Evolutionary conservation across 64 coral and sea anemone species (phyloP).

Genomic region (Anthopleura sola): DNA sequence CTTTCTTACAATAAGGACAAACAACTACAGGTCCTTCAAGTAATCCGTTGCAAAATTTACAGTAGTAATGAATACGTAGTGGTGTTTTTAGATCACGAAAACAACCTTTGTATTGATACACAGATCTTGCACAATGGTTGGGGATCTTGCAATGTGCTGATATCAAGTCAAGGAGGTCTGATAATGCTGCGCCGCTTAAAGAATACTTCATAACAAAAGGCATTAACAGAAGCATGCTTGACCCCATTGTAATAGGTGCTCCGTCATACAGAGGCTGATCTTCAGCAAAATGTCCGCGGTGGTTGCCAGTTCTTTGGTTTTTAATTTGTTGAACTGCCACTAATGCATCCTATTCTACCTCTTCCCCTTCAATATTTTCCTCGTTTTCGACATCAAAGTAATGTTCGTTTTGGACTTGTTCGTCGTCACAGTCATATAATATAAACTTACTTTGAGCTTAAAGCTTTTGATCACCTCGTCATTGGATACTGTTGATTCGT

Average conservation of each 20-base stretch:
- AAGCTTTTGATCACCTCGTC: background rate
- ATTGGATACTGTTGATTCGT: background rate
- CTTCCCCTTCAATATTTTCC: background rate
- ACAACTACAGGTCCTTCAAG: background rate
- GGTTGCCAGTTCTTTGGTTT: background rate
- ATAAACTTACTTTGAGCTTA: too few relatives aligned
- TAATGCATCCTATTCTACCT: too few relatives aligned
- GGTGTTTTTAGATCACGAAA: background rate
- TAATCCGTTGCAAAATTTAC: background rate
- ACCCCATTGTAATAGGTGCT: background rate
- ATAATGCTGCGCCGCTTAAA: background rate
- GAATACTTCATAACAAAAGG: background rate
- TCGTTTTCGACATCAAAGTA: background rate
- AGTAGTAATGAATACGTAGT: slow-evolving; percentile 14
- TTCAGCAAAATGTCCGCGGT: background rate
- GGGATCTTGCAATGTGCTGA: background rate
- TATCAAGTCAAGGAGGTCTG: slow-evolving; percentile 2
- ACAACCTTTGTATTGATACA: background rate
- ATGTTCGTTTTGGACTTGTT: background rate
- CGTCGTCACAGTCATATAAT: background rate
- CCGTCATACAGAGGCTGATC: slow-evolving; percentile 9
- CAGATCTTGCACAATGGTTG: background rate
- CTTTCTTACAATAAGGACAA: background rate
- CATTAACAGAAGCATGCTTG: slow-evolving; percentile 19
- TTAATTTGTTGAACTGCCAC: background rate